phyloP scores from a whole-genome alignment of 1,140 invertebrate species.

The Plectrocnemia conspersa region DNA sequence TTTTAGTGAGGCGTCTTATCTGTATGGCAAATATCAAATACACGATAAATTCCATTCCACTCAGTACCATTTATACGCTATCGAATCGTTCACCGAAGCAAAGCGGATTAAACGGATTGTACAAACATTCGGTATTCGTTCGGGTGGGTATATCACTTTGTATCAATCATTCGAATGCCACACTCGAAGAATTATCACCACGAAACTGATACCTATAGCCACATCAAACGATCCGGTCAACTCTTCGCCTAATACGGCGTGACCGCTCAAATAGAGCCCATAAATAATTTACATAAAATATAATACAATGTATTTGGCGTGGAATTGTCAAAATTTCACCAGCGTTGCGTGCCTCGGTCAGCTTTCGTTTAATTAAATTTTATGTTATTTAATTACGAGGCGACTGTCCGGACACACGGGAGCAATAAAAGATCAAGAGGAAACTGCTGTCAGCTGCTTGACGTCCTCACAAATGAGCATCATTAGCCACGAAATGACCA shows the following conservation, averaged over 20 bases:
- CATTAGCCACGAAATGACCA: conserved; percentile 23
- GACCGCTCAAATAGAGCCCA: not conserved
- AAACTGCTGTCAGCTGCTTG: conserved; percentile 21
- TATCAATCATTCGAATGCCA: conserved; percentile 7
- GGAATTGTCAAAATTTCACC: not conserved
- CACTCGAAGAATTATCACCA: conserved; percentile 15
- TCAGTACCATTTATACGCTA: too few relatives aligned
- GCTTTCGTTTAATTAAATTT: conserved; percentile 1
- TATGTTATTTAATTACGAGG: not conserved
- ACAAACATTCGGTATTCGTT: too few relatives aligned
- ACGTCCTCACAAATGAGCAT: conserved; percentile 24
- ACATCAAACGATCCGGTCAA: conserved; percentile 8
- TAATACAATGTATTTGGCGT: not conserved
- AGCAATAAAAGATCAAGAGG: conserved; percentile 17
- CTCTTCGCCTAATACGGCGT: not conserved
- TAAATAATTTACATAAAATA: not conserved
- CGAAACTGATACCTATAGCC: conserved; percentile 11
- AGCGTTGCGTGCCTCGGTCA: not conserved
- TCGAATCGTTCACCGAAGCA: too few relatives aligned
- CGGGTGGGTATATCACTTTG: too few relatives aligned
- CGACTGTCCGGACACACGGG: conserved; percentile 8
- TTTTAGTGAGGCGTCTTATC: too few relatives aligned
- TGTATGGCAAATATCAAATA: too few relatives aligned
- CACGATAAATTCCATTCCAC: too few relatives aligned
- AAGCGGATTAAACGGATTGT: too few relatives aligned